Conservation (phyloP, 2,797 vertebrate species). For the Typhlichthys eigenmanni region DNA sequence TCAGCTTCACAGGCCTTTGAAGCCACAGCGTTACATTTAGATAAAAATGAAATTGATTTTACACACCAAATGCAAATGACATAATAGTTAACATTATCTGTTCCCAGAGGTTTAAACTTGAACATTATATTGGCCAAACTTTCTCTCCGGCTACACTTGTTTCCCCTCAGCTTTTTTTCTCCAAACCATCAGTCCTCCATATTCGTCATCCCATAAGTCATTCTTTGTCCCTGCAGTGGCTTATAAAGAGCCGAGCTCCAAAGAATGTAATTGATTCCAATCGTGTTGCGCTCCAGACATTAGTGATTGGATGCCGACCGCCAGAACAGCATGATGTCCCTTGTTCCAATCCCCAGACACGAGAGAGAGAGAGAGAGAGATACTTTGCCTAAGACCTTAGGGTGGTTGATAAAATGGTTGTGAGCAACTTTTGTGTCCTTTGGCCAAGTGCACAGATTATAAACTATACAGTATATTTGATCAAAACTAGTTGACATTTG, state of each 20-base stretch:
- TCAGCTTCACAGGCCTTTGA: no score
- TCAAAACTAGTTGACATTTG: no score
- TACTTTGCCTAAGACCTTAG: neutral
- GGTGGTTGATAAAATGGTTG: neutral
- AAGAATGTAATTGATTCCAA: constrained; percentile 35
- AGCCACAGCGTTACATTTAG: no score
- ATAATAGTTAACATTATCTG: no score
- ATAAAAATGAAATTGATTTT: no score
- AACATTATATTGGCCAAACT: no score
- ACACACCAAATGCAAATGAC: no score
- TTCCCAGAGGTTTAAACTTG: no score
- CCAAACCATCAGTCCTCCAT: neutral
- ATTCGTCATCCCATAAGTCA: constrained; percentile 1
- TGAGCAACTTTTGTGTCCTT: neutral
- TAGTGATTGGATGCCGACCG: constrained; percentile 39
- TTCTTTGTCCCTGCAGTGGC: constrained; percentile 5
- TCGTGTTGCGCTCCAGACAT: constrained; percentile 29
- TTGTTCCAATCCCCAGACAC: constrained; percentile 18
- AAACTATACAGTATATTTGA: no score
- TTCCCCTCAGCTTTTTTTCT: neutral
- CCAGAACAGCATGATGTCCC: constrained; percentile 15
- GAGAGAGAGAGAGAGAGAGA: constrained; percentile 7
- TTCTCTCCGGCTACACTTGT: no score
- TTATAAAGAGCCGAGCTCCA: constrained; percentile 18
- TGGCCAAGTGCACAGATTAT: no score